Evolutionary conservation across 2,888 invertebrate genomes (phyloP).

Genomic region (Cremastobaeus sp.): DNA sequence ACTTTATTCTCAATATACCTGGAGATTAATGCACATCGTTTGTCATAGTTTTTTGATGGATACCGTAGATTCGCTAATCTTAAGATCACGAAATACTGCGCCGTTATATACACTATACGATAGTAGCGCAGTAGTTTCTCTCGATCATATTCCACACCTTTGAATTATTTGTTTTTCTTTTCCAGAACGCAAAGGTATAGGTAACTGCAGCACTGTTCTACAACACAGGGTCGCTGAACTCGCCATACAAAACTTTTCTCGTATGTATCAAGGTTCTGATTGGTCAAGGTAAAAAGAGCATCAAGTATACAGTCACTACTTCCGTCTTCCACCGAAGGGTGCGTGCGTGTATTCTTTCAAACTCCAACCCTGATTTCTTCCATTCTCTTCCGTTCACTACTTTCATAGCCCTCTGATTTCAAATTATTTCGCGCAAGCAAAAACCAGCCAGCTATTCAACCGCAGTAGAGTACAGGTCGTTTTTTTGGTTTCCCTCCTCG

Average conservation of each 20-base stretch:
- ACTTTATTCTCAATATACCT: slow-evolving; percentile 73
- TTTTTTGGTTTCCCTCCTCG: slow-evolving; percentile 2
- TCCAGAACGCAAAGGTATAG: too few species aligned
- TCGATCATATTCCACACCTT: too few species aligned
- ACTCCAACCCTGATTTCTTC: neutral
- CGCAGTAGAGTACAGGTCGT: slow-evolving; percentile 66
- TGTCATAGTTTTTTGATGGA: slow-evolving; percentile 64
- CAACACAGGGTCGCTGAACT: too few species aligned
- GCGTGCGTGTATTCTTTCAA: slow-evolving; percentile 12
- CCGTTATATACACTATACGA: slow-evolving; percentile 17
- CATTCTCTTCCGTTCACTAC: slow-evolving; percentile 15
- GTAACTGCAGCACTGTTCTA: too few species aligned
- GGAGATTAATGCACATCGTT: slow-evolving; percentile 71
- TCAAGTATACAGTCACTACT: slow-evolving; percentile 30
- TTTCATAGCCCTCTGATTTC: slow-evolving; percentile 7
- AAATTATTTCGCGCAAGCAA: slow-evolving; percentile 28
- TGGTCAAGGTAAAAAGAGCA: too few species aligned
- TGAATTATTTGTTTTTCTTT: too few species aligned
- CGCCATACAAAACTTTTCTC: too few species aligned
- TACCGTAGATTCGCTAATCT: slow-evolving; percentile 39
- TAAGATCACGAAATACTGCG: slow-evolving; percentile 24
- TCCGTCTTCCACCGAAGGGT: slow-evolving; percentile 20
- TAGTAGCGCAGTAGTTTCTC: too few species aligned
- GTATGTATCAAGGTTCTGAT: too few species aligned
- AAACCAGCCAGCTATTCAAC: slow-evolving; percentile 59